Base-by-base conservation (phyloP, 1,140 invertebrate species). In the Callitettix versicolor region DNA sequence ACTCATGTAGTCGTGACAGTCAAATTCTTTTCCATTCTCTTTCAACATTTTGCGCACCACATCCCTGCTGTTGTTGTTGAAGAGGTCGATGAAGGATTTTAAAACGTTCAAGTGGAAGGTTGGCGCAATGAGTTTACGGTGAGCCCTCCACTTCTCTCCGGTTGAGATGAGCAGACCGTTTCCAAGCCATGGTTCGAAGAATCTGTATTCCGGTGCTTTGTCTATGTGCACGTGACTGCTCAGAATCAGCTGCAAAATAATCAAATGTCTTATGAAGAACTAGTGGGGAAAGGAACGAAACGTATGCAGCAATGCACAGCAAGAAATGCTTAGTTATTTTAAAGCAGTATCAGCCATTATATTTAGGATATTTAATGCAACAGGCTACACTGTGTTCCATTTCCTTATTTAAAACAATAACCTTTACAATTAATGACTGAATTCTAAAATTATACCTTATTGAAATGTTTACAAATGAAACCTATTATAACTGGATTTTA, bases 91-190 rank as follows among this genome's bases (percentile, higher is more conserved):
- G 64, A 96, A 96, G 20, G 88, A 85, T 65, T 95, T 89, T 2
- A 97, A 69, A 41, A 96, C 88, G 57, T 86, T 88, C 63, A 92
- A 81, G 67, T 97, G 92, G 70, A 97, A 97, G 1, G 92, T 86
- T 0, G 94, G 94, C 0, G 91, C 93, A 43, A 97, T 84, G 64
- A 95, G 78, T 71, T 93, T 95, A 14, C 92, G 74, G 60, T 92
- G 82, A 1, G 73, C 76, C 14, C 80, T 74, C 92, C 92, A 95
- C 72, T 92, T 91, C 41, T 82, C 78, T 21, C 88, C 85, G 62
- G 44, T 24, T 15, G 21, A 47, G 49, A 60, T 91, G 1, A 94
- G 74, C 3, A 95, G 71, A 49, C 91, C 91, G 61, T 90, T 80
- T 12, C 90, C 90, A 38, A 95, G 77, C 91, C 91, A 95, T 1